Evolutionary conservation across 2,888 invertebrate species (phyloP), one percentile per base, ranked within the genome.

Genomic region (Pristionchus mayeri): DNA sequence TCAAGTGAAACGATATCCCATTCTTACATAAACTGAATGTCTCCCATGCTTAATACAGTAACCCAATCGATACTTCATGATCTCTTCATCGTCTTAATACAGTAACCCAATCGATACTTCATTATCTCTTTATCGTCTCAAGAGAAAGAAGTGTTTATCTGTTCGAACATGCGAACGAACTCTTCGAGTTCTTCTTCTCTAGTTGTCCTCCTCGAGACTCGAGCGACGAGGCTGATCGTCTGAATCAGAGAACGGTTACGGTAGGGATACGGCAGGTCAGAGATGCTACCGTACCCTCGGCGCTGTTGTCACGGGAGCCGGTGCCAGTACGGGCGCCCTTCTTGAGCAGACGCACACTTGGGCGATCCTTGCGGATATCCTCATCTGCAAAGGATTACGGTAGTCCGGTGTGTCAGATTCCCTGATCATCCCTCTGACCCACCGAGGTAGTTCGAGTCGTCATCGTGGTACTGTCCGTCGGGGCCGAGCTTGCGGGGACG

Each of bases 141-240:
- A n/a, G 67, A 37, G 37, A 37, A 37, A 67, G 67, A 67, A 67
- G 67, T 67, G 67, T 67, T 67, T 67, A 67, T 67, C 67, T 37
- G 67, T 37, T 37, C 67, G 67, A 37, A 67, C 40, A 21, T 3
- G 13, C 37, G 40, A 67, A 34, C 40, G 40, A 67, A 18, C 67
- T 21, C 67, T 67, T 37, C 18, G 67, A 40, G 13, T 67, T 11
- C 21, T 40, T n/a, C 34, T 30, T 30, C 2, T 37, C 67, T 67
- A 37, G 67, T 67, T 37, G 34, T 67, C 67, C 16, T 67, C 67
- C 30, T 60, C 60, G 60, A 60, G 60, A 21, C 37, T 37, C 37
- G 34, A 7, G 34, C 37, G 37, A 34, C 40, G 67, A 2, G 67
- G 67, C 30, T 67, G 34, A 6, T 67, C 67, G 40, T 67, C 67